phyloP scores from a whole-genome alignment of 2,888 invertebrate genomes.

The Clivina fossor region DNA sequence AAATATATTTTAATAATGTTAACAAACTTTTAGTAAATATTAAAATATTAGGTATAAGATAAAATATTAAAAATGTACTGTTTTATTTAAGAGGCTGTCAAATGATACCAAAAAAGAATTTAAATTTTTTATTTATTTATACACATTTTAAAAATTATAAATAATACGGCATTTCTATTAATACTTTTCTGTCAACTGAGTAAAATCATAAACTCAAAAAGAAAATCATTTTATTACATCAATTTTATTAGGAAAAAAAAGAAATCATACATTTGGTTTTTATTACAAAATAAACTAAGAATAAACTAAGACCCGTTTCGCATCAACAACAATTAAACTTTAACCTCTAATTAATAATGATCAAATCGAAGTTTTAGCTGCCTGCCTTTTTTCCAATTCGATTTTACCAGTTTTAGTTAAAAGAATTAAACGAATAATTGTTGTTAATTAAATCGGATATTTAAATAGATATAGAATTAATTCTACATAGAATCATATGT shows the following conservation, averaged over 20 bases:
- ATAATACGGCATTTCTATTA: no score
- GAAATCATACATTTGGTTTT: slow-evolving; percentile 42
- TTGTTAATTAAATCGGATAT: no score
- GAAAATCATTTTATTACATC: slow-evolving; percentile 40
- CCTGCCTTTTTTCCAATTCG: neutral
- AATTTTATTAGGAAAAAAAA: slow-evolving; percentile 42
- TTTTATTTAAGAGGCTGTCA: no score
- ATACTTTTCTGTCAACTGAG: no score
- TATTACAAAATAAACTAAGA: slow-evolving; percentile 44
- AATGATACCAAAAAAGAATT: no score
- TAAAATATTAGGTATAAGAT: neutral
- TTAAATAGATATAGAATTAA: slow-evolving; percentile 21
- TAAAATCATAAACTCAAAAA: no score
- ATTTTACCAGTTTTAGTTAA: no score
- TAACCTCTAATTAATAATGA: slow-evolving; percentile 2
- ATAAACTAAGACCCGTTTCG: slow-evolving; percentile 37
- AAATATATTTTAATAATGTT: no score
- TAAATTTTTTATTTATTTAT: neutral
- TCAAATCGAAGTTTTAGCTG: slow-evolving; percentile 15
- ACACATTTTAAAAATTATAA: no score
- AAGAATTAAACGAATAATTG: no score
- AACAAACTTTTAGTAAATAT: neutral
- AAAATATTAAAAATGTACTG: neutral
- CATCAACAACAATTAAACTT: slow-evolving; percentile 7
- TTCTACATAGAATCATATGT: slow-evolving; percentile 23